Base-by-base conservation (phyloP, 2,113 vertebrate species). In the Toxotes jaculatrix region DNA sequence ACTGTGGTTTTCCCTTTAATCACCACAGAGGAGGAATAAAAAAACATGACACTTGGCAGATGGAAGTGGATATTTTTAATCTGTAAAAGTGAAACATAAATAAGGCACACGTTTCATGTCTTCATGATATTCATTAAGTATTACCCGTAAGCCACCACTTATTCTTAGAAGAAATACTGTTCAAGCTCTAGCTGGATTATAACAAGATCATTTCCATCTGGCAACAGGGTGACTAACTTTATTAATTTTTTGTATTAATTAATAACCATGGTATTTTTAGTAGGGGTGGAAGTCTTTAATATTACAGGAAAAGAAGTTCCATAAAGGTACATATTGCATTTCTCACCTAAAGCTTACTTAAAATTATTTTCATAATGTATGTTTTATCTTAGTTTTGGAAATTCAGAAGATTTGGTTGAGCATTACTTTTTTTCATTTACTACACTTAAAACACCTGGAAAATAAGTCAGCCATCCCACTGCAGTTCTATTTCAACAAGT, bases 1-100 rank as follows among this genome's bases (percentile, higher is more conserved):
- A 31, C 53, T 5, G 68, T 42, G 51, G 32, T 74, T 86, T 81
- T 77, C 42, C 14, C 47, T 78, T 63, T 82, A 74, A 81, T 86
- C 45, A 85, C 53, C 36, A 45, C 66, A 57, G 36, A 61, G 45
- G 56, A 75, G 45, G 45, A 71, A 79, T 55, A 67, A 27, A 67
- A 74, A 66, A 81, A 81, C n/a, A 68, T 72, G 42, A 80, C 65
- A 60, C 60, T 67, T 65, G 61, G 73, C 61, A 61, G 38, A 19
- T 83, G 49, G 56, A 83, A 40, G 43, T 65, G 59, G 67, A 79
- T 57, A 47, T 42, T 57, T 76, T 65, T 40, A 51, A 75, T 69
- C 5, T 0, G 40, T 49, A 31, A 74, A 56, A n/a, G 71, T 7
- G 11, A 36, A 53, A 65, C 19, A 70, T 60, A 69, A 79, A 74